Evolutionary conservation across 2,797 vertebrate genomes (phyloP).

Genomic region (Hippocampus kuda): DNA sequence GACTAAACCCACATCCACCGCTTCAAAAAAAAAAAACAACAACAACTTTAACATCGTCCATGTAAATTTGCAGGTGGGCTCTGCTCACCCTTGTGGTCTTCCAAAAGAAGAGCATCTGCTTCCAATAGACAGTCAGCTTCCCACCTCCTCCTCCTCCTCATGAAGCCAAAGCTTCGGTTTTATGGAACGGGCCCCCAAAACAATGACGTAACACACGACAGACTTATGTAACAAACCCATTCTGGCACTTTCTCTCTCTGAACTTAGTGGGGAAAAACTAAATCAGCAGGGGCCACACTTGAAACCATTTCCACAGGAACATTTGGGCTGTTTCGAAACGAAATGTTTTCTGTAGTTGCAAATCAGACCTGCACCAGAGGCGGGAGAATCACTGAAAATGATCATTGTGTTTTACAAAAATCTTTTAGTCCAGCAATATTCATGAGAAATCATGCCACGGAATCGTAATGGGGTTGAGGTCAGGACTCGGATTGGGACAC

Average conservation of each 20-base stretch:
- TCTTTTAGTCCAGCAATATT: too few relatives aligned
- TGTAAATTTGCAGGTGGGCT: background rate
- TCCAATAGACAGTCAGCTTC: background rate
- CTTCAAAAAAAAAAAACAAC: background rate
- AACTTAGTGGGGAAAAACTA: background rate
- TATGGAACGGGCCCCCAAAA: background rate
- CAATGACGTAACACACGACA: background rate
- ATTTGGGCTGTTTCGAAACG: background rate
- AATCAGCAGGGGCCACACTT: background rate
- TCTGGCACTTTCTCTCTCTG: background rate
- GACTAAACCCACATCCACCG: background rate
- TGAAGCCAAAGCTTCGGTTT: background rate
- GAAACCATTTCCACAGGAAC: background rate
- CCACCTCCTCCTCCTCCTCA: background rate
- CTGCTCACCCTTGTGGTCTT: background rate
- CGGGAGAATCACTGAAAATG: too few relatives aligned
- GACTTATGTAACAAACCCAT: constrained; percentile 4
- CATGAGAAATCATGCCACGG: too few relatives aligned
- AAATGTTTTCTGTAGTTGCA: too few relatives aligned
- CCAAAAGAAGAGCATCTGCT: constrained; percentile 4
- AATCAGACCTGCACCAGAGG: too few relatives aligned
- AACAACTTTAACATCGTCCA: background rate
- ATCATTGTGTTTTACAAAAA: too few relatives aligned
- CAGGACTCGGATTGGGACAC: too few relatives aligned
- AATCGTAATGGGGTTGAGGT: too few relatives aligned